Percentiles rank a stretch among this genome's conserved stretches.
phyloP scores from a whole-genome alignment of 2,888 invertebrate genomes.

The Dryomyza anilis region DNA sequence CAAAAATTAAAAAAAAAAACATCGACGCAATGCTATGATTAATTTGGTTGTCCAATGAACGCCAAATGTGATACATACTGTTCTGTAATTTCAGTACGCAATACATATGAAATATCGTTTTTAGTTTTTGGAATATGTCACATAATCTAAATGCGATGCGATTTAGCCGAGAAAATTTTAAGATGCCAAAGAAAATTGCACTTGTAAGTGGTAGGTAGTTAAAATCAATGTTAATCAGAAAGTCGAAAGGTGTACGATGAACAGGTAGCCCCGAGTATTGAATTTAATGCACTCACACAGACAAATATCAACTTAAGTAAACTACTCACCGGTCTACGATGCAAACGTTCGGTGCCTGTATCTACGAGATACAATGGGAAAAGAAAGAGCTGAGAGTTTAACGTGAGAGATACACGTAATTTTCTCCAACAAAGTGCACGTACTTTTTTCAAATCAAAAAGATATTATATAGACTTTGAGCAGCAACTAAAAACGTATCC shows the following conservation, averaged over 20 bases:
- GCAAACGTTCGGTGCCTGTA: no score
- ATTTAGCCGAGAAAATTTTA: not conserved
- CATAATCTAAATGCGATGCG: no score
- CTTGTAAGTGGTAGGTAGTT: not conserved
- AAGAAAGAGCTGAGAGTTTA: not conserved
- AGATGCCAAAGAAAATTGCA: not conserved
- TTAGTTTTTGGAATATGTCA: no score
- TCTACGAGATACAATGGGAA: not conserved
- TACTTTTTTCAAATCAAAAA: not conserved
- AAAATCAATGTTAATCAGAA: not conserved
- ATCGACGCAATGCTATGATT: no score
- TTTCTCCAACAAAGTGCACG: no score
- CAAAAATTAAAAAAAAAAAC: no score
- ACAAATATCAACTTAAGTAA: slow-evolving; percentile 1
- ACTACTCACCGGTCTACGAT: slow-evolving; percentile 6
- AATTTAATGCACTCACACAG: not conserved
- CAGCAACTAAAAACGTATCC: not conserved
- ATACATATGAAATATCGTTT: no score
- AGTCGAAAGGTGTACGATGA: not conserved
- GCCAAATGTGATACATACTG: no score
- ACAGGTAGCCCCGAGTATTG: not conserved
- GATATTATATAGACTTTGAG: slow-evolving; percentile 3
- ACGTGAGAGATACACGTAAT: slow-evolving; percentile 5
- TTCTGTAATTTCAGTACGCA: no score
- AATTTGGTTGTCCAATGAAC: no score